Evolutionary conservation across 2,888 invertebrate species (phyloP), one percentile per base, ranked within the genome.

Genomic region (Dolichopus griseipennis): DNA sequence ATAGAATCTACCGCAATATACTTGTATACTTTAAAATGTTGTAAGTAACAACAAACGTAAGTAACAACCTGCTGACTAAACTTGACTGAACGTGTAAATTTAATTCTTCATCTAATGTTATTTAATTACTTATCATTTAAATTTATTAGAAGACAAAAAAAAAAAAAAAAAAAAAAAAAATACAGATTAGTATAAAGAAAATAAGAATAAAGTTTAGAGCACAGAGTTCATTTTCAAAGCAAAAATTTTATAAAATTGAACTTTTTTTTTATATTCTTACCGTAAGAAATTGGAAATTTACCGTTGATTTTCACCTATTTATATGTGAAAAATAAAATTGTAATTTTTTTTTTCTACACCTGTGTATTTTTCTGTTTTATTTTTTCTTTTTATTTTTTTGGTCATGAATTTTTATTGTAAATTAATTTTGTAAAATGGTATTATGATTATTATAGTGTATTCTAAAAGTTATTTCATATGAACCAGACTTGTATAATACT

Each of bases 91-190:
- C 52, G 52, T 52, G 52, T 52, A 52, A 52, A 52, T 52, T 52
- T 52, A 52, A 52, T 52, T 52, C 52, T 52, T 52, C 52, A 52
- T n/a, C 52, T 52, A 52, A 52, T 52, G 52, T 52, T 52, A 52
- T n/a, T 52, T 52, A 52, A 52, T 52, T 52, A 52, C 52, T 52
- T 52, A 52, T 52, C 52, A 52, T 52, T 52, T 52, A 52, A 52
- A 52, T 52, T 52, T 52, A 52, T 52, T 52, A 18, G 15, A 52
- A 15, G n/a, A 52, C 9, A 52, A 52, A 52, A 1, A 12, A 18
- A 18, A 52, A 52, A 12, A 18, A 18, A 52, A 52, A 18, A 52
- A 52, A 52, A n/a, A 43, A 15, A 15, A 43, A 15, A 43, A 43
- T 43, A n/a, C n/a, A n/a, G n/a, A n/a, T n/a, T n/a, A n/a, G n/a